Evolutionary conservation across 2,113 vertebrate species (phyloP).

Genomic region (Hassar affinis): DNA sequence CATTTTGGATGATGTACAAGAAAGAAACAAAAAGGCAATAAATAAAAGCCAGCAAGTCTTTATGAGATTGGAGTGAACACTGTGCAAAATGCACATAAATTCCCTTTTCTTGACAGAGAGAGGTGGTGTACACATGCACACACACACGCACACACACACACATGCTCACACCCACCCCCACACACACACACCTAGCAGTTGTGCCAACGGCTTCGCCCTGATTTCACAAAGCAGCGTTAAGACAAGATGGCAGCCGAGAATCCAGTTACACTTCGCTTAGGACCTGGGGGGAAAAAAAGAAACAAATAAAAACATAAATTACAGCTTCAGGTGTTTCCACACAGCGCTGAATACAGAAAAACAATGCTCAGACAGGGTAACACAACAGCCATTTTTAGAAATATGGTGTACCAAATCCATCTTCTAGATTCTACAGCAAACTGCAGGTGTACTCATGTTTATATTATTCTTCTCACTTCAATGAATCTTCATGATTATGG

Average conservation of each 20-base stretch:
- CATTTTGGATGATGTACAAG: background rate
- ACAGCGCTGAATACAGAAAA: no score
- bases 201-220: constrained; percentile 52
- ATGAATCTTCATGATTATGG: background rate
- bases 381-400: background rate
- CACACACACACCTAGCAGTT: constrained; percentile 42
- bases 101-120: constrained; percentile 30
- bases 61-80: constrained; percentile 39
- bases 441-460: background rate
- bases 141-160: constrained; percentile 35
- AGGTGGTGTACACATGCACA: constrained; percentile 28
- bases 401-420: background rate
- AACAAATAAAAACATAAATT: background rate
- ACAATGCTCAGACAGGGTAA: background rate
- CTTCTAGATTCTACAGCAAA: background rate
- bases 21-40: constrained; percentile 42
- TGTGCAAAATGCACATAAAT: constrained; percentile 42
- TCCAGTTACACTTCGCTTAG: constrained; percentile 69
- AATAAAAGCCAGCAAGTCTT: constrained; percentile 56
- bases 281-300: constrained; percentile 59
- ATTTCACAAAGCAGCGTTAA: constrained; percentile 55
- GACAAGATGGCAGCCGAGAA: constrained; percentile 29
- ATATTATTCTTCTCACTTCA: background rate
- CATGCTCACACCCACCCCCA: constrained; percentile 7
- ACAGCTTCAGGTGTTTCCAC: background rate